Evolutionary conservation across 2,113 vertebrate species (phyloP).

Genomic region (Columbina picui): DNA sequence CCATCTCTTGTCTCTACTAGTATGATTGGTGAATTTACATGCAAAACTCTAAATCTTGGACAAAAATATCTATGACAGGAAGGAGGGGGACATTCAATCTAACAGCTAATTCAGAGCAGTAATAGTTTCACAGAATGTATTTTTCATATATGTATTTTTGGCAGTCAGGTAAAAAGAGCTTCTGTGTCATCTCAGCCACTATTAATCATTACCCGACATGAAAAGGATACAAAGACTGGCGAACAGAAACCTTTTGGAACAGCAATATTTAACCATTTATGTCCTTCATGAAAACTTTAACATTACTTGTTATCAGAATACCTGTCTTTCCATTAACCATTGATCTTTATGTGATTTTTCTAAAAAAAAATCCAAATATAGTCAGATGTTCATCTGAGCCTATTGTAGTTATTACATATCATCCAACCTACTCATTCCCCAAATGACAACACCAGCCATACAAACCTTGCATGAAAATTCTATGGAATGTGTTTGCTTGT

Average conservation of each 20-base stretch:
- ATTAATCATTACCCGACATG: neutral
- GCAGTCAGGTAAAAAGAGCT: neutral
- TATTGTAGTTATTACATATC: neutral
- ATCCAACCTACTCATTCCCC: neutral
- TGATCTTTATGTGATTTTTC: neutral
- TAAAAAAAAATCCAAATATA: neutral
- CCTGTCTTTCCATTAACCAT: neutral
- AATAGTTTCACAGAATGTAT: accelerated
- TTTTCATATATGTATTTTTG: neutral
- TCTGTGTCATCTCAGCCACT: accelerated
- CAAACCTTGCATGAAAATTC: neutral
- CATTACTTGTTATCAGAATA: neutral
- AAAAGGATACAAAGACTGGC: neutral
- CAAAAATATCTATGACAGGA: neutral
- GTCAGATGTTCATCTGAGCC: neutral
- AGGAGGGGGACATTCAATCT: accelerated
- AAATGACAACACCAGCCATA: neutral
- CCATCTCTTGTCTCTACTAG: neutral
- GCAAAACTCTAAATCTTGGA: neutral
- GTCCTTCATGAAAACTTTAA: neutral
- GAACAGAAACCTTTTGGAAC: neutral
- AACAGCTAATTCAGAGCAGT: neutral
- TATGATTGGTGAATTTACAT: neutral
- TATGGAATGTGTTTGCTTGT: neutral
- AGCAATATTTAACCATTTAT: neutral